Base-by-base conservation (phyloP, 2,888 invertebrate species). In the Criorhina ranunculi region DNA sequence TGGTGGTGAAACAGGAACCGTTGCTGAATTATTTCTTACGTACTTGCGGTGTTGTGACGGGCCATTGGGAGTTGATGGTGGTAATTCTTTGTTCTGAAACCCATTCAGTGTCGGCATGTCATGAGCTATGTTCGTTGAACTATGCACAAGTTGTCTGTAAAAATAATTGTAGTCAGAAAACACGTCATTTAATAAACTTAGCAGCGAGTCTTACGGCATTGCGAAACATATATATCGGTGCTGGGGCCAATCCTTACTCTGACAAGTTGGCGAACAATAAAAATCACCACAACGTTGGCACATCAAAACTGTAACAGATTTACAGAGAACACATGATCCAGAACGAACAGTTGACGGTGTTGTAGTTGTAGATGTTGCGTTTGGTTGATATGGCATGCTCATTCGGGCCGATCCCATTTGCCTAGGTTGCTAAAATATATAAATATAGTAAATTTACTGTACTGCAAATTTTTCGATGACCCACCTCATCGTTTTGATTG, bases 221-320 rank as follows among this genome's bases (percentile, higher is more conserved):
- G 86, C 86, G 33, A 89, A 88, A 49, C 89, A 89, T 31, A 89
- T 88, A 55, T 87, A 88, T 12, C 89, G 87, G 80, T 89, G 89
- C 15, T 62, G 77, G 8, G 62, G 72, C 88, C 88, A 89, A 86
- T 89, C 89, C 8, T 83, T 87, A 11, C 72, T 66, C 31, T 89
- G 89, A 6, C 89, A 89, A 17, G 72, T 53, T 5, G 86, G 86
- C 0, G 88, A 88, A 55, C 89, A 89, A 67, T 89, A 89, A 33
- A 73, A 88, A 49, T 89, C 89, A 2, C 87, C 88, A 70, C 89
- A 89, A 1, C 89, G 87, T 9, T 88, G 81, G 62, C 89, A 89
- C 11, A 88, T 81, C 12, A 86, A 80, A 0, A 85, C 76, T 0
- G 88, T 60, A 1, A 19, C 19, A n/a, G 86, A 62, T 3, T 78